Percentiles rank a stretch among this genome's conserved stretches.
Conservation (phyloP, 2,113 vertebrate species). For the Pica pica region DNA sequence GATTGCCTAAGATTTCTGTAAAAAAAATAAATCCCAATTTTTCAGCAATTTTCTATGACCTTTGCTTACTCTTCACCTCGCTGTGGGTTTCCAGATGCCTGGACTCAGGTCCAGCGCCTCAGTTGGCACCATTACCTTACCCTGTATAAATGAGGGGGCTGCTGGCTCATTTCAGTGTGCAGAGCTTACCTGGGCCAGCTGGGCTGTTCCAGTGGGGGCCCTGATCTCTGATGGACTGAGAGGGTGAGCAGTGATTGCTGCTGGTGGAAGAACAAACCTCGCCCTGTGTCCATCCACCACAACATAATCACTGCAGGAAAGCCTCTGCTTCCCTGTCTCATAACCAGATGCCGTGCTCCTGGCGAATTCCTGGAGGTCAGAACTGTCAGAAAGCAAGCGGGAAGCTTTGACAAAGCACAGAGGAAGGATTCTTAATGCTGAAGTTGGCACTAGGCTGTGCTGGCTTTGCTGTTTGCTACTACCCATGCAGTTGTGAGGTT, state of each 20-base stretch:
- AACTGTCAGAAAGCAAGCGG: neutral
- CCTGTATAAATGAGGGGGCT: neutral
- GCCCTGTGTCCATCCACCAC: rapidly evolving
- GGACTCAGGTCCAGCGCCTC: neutral
- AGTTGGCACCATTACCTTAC: neutral
- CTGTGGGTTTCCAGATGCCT: neutral
- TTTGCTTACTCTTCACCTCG: neutral
- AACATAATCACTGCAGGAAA: neutral
- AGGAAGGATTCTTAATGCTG: neutral
- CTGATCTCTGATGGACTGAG: neutral
- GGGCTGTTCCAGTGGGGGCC: neutral
- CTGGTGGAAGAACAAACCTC: neutral
- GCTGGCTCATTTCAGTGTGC: neutral
- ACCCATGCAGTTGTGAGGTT: neutral
- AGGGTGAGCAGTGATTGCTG: neutral
- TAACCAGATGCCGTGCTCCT: neutral
- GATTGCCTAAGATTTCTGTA: neutral
- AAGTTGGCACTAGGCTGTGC: neutral
- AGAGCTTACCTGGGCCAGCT: neutral
- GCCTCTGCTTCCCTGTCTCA: neutral
- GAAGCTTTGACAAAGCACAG: neutral
- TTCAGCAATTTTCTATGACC: neutral
- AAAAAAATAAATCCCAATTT: neutral
- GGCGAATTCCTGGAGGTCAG: neutral
- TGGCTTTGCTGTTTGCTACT: neutral